Conservation (phyloP, 2,113 vertebrate genomes). For the Pandion haliaetus region DNA sequence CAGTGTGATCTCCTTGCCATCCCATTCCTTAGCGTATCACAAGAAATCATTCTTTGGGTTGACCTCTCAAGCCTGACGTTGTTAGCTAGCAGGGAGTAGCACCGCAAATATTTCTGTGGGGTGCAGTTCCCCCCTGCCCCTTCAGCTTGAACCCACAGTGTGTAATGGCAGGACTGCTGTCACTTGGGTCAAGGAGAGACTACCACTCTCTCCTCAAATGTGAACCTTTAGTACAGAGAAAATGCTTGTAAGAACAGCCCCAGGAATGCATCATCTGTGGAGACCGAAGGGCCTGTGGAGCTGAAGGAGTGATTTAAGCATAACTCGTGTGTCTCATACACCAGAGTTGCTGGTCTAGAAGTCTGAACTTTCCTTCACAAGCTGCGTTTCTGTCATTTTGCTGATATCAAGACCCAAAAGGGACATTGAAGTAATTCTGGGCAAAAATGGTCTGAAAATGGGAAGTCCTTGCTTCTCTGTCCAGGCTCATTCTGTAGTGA, state of each 20-base stretch:
- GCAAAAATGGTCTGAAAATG: background rate
- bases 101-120: background rate
- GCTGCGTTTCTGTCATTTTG: background rate
- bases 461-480: background rate
- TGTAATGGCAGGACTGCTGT: too few relatives aligned
- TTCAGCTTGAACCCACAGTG: background rate
- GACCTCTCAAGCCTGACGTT: rapidly evolving
- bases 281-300: background rate
- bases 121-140: too few relatives aligned
- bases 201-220: rapidly evolving
- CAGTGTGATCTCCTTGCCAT: background rate
- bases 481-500: background rate
- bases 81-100: background rate
- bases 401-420: background rate
- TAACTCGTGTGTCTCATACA: rapidly evolving
- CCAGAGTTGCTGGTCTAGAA: too few relatives aligned
- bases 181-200: too few relatives aligned
- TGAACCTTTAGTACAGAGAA: too few relatives aligned
- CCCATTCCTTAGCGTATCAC: rapidly evolving
- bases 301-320: background rate
- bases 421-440: background rate
- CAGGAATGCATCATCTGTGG: background rate
- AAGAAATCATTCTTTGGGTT: background rate
- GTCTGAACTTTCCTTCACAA: background rate
- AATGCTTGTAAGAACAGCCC: rapidly evolving